A percentile compares a stretch with the other conserved stretches of the same genome.
These are phyloP conservation scores for Alligator sinensis DNA, from an alignment of 2,113 vertebrate genomes.

Conservation along the genomic window DNA sequence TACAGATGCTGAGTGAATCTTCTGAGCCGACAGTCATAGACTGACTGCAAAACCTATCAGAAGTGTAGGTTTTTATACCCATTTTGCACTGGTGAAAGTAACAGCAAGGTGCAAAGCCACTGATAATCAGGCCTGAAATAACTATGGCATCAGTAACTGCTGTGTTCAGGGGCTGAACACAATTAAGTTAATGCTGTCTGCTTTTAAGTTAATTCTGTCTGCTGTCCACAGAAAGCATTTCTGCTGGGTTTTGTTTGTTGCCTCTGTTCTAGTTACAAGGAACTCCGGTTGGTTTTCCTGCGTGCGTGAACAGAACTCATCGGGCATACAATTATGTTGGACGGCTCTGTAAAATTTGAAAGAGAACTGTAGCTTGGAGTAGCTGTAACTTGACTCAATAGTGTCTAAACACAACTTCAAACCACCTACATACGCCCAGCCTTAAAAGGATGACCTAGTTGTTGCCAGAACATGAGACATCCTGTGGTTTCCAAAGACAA, in stretches of 20 bases:
- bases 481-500: background rate
- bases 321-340: too few relatives aligned
- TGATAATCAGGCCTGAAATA: background rate
- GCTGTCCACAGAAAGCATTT: background rate
- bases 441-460: background rate
- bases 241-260: background rate
- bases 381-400: background rate
- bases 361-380: too few relatives aligned
- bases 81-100: background rate
- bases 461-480: slow-evolving; percentile 17
- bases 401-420: slow-evolving; percentile 9
- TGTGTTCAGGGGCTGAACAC: background rate
- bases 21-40: background rate
- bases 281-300: background rate
- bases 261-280: background rate
- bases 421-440: background rate
- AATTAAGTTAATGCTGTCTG: background rate
- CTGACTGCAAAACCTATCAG: background rate
- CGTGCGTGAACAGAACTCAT: background rate
- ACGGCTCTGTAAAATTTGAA: too few relatives aligned
- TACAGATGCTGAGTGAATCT: background rate
- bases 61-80: background rate
- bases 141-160: background rate
- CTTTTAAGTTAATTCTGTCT: background rate
- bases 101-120: background rate